A percentile compares a stretch with the other conserved stretches of the same genome.
phyloP scores from a whole-genome alignment of 1,140 invertebrate species.

The Aethina tumida region DNA sequence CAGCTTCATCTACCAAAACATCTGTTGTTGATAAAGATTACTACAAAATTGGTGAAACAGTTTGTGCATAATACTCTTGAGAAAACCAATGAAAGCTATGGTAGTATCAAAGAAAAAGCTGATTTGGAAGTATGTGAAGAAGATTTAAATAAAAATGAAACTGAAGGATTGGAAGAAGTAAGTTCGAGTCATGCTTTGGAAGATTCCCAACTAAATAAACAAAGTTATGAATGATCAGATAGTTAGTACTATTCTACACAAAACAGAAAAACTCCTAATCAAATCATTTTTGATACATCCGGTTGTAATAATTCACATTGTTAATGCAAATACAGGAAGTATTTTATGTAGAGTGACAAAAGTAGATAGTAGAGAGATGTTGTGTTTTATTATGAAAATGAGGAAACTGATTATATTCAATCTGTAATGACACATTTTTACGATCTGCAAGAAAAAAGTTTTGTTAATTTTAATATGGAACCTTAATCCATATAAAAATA shows the following conservation, averaged over 20 bases:
- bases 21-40: background rate
- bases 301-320: conserved; percentile 27
- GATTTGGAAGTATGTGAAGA: background rate
- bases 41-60: conserved; percentile 2
- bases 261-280: conserved; percentile 18
- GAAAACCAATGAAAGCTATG: conserved; percentile 1
- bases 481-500: conserved; percentile 5
- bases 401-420: conserved; percentile 19
- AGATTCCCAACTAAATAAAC: conserved; percentile 5
- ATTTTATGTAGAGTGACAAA: conserved; percentile 20
- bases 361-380: conserved; percentile 18
- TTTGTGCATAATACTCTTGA: conserved; percentile 1
- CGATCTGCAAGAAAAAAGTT: conserved; percentile 27
- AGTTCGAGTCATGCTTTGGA: conserved; percentile 3
- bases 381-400: conserved; percentile 21
- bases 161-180: conserved; percentile 2
- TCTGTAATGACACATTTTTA: conserved; percentile 22
- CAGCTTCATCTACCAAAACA: conserved; percentile 4
- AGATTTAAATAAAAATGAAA: conserved; percentile 6
- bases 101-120: conserved; percentile 2
- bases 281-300: conserved; percentile 24
- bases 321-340: conserved; percentile 25
- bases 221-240: conserved; percentile 20
- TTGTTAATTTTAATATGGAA: conserved; percentile 10
- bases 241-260: conserved; percentile 21